These are phyloP conservation scores for Brachypteracias leptosomus DNA, from an alignment of 2,113 vertebrate genomes.

Conservation along the genomic window DNA sequence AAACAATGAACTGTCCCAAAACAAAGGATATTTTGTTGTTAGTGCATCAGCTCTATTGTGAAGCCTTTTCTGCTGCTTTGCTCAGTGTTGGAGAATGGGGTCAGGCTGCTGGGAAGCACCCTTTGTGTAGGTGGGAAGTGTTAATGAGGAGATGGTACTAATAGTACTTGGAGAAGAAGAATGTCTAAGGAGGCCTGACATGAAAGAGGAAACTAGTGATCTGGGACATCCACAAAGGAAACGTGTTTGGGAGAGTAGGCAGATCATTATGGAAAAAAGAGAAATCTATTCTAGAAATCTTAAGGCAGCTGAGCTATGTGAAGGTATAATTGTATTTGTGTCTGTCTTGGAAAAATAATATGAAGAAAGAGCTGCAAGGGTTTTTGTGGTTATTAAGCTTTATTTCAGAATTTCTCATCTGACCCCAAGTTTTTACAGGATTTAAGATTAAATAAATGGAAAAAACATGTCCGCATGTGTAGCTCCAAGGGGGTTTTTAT, in stretches of 20 bases:
- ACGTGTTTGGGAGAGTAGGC: fast-evolving
- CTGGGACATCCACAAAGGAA: background rate
- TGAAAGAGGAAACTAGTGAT: background rate
- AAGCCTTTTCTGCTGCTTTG: background rate
- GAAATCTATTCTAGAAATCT: background rate
- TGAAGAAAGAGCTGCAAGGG: background rate
- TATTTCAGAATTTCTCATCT: background rate
- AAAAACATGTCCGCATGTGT: background rate
- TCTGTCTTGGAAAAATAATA: background rate
- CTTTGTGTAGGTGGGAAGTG: background rate
- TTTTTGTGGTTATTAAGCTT: background rate
- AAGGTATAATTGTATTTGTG: background rate
- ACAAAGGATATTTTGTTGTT: background rate
- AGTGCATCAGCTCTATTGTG: background rate
- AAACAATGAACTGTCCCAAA: background rate
- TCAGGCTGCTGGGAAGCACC: background rate
- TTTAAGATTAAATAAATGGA: background rate
- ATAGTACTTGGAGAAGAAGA: background rate
- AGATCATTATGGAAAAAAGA: background rate
- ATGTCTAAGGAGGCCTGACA: background rate
- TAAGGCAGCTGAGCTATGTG: background rate
- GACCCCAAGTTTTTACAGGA: background rate
- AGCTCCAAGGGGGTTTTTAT: background rate
- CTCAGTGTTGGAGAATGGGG: background rate
- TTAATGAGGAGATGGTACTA: background rate